phyloP scores from a whole-genome alignment of 1,140 invertebrate genomes.

The Aphelenchoides fujianensis region DNA sequence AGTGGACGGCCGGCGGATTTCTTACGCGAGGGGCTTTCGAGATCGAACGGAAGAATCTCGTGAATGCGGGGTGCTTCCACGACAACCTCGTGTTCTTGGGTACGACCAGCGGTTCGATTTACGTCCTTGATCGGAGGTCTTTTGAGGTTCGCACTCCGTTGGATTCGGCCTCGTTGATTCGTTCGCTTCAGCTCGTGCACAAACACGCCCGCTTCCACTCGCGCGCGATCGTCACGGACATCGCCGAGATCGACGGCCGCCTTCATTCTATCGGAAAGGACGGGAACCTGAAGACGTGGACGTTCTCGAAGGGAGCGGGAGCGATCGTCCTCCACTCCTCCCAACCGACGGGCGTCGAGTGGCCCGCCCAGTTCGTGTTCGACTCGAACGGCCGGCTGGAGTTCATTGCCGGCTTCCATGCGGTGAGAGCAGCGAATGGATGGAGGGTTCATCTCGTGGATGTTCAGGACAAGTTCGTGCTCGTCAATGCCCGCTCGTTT shows the following conservation, averaged over 20 bases:
- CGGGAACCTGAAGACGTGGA: neutral
- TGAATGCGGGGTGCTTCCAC: neutral
- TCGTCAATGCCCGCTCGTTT: neutral
- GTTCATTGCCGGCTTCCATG: slow-evolving; percentile 9
- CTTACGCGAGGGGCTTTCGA: neutral
- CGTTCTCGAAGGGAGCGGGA: neutral
- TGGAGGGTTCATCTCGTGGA: neutral
- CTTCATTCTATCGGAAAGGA: slow-evolving; percentile 14
- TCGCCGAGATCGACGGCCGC: neutral
- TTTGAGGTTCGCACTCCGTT: neutral
- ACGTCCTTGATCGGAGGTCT: neutral
- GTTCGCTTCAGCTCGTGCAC: neutral
- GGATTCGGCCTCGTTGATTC: neutral
- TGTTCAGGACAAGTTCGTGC: slow-evolving; percentile 13
- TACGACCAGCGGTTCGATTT: neutral
- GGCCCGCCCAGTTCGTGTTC: neutral
- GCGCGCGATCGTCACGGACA: neutral
- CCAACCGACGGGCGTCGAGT: slow-evolving; percentile 9
- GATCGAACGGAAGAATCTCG: neutral
- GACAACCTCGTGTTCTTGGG: neutral
- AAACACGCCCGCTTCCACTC: neutral
- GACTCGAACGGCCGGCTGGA: neutral
- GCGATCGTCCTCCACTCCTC: neutral
- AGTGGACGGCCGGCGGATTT: neutral
- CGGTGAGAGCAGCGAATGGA: neutral